Conservation (phyloP, 92 coral and sea anemone genomes). For the Porites rus region DNA sequence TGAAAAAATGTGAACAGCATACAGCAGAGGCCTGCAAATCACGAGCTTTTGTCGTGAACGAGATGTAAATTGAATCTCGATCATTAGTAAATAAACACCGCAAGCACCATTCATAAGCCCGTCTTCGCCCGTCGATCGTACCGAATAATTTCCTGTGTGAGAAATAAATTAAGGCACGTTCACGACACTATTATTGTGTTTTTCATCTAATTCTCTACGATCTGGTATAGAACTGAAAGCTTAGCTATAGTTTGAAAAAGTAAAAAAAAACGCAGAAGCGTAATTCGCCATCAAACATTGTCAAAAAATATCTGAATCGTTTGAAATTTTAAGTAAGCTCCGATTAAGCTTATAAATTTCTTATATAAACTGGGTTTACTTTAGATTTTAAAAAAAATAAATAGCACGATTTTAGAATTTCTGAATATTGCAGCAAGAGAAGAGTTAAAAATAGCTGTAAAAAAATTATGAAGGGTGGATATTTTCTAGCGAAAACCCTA, state of each 20-base stretch:
- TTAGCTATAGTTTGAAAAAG: neutral
- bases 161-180: conserved; percentile 3
- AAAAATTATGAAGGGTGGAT: conserved; percentile 29
- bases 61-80: neutral
- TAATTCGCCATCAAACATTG: neutral
- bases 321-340: neutral
- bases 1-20: too few relatives aligned
- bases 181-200: conserved; percentile 3
- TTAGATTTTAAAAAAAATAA: neutral
- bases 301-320: neutral
- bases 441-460: neutral
- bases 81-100: conserved; percentile 20
- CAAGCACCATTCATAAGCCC: too few relatives aligned
- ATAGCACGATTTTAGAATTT: neutral
- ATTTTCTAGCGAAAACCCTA: neutral
- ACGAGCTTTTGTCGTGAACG: neutral
- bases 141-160: neutral
- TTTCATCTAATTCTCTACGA: neutral
- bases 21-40: neutral
- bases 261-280: neutral
- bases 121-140: conserved; percentile 7
- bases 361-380: neutral
- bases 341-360: neutral
- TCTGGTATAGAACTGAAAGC: neutral
- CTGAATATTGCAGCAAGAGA: neutral